A percentile compares a stretch with the other conserved stretches of the same genome.
These are phyloP conservation scores for Drosophila paulistorum DNA, from an alignment of 1,140 invertebrate species.

Conservation along the genomic window DNA sequence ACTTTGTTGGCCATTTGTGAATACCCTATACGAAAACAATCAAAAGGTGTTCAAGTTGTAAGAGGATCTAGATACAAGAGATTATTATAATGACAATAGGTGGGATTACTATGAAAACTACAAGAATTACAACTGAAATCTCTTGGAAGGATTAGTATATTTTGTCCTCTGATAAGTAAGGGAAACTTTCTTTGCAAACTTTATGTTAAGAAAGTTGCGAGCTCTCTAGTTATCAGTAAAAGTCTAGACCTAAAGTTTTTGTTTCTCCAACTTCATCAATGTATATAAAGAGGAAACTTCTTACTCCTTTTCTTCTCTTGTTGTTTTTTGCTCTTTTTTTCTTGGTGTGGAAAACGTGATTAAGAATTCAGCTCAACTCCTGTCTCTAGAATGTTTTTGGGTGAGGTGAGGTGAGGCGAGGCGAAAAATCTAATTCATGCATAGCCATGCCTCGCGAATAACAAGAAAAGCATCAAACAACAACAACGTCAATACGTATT, in stretches of 20 bases:
- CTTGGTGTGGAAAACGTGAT: conserved; percentile 46
- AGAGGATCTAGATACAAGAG: no score
- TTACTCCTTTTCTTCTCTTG: conserved; percentile 34
- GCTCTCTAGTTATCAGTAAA: no score
- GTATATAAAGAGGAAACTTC: conserved; percentile 17
- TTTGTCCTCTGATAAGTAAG: no score
- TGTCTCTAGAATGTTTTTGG: not conserved
- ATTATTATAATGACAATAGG: no score
- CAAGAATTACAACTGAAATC: no score
- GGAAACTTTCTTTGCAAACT: no score
- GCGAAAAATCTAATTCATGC: conserved; percentile 59
- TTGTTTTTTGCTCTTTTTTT: no score
- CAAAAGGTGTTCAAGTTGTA: not conserved
- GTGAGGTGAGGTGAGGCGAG: not conserved
- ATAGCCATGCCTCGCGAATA: conserved; percentile 53
- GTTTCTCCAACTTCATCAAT: not conserved
- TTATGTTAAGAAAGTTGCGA: no score
- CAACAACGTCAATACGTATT: conserved; percentile 41
- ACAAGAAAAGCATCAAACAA: conserved; percentile 31
- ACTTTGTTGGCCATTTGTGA: not conserved
- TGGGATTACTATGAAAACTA: no score
- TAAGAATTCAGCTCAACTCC: conserved; percentile 30
- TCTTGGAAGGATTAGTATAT: no score
- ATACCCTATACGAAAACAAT: not conserved
- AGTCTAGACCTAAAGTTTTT: conserved; percentile 1